Conservation (phyloP, 64 coral and sea anemone species). For the Montipora foliosa region DNA sequence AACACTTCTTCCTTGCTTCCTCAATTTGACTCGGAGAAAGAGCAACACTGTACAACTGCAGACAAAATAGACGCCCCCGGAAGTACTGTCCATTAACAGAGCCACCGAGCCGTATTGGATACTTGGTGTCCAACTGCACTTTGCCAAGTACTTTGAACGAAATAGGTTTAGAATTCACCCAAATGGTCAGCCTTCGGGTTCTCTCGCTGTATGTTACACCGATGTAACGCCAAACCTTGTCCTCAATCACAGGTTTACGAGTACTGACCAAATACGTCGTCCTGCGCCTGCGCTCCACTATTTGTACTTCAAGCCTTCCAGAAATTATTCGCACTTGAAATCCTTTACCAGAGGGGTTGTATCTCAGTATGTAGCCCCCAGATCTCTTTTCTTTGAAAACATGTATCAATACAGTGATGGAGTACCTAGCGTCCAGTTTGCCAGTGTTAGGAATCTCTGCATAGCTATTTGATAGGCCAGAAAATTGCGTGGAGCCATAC, state of each 20-base stretch:
- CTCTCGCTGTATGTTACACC: conserved; percentile 71
- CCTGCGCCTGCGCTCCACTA: conserved; percentile 41
- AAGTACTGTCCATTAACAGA: conserved; percentile 51
- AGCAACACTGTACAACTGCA: conserved; percentile 80
- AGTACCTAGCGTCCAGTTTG: conserved; percentile 63
- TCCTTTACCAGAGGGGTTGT: conserved; percentile 50
- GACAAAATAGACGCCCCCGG: conserved; percentile 76
- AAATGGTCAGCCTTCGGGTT: conserved; percentile 61
- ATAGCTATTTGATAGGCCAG: conserved; percentile 63
- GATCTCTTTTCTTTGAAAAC: conserved; percentile 51
- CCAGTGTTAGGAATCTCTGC: conserved; percentile 71
- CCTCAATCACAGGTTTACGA: conserved; percentile 8
- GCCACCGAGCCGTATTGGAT: conserved; percentile 69
- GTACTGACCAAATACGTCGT: not conserved
- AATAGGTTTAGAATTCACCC: conserved; percentile 80
- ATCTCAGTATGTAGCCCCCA: conserved; percentile 67
- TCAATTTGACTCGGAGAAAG: conserved; percentile 58
- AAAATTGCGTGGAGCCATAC: conserved; percentile 66
- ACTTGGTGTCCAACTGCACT: conserved; percentile 66
- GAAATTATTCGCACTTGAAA: conserved; percentile 69
- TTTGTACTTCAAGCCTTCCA: conserved; percentile 40
- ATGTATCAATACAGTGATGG: conserved; percentile 76
- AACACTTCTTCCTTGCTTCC: conserved; percentile 73
- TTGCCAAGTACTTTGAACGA: conserved; percentile 46
- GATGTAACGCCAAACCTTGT: conserved; percentile 81